A percentile compares a stretch with the other conserved stretches of the same genome.
phyloP scores from a whole-genome alignment of 2,888 invertebrate species.

The Campoplex nolae region DNA sequence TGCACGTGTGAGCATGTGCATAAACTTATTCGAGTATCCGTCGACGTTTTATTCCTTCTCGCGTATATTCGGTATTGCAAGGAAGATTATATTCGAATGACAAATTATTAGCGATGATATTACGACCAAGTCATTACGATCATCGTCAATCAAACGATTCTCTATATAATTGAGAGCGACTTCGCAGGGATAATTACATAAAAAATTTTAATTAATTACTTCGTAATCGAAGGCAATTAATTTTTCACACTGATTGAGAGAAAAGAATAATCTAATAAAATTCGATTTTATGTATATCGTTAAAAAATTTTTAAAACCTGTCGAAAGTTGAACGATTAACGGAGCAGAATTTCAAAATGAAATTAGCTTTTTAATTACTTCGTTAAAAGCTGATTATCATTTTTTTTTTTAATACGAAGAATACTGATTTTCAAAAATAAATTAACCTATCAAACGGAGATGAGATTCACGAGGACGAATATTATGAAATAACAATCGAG shows the following conservation, averaged over 20 bases:
- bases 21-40: constrained; percentile 1
- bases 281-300: neutral
- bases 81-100: constrained; percentile 14
- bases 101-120: constrained; percentile 4
- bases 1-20: constrained; percentile 8
- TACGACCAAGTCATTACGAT: neutral
- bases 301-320: neutral
- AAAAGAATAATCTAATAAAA: neutral
- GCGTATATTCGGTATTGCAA: neutral
- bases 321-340: neutral
- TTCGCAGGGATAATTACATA: neutral
- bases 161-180: neutral
- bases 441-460: neutral
- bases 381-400: neutral
- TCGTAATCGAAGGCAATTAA: neutral
- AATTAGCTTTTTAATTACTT: neutral
- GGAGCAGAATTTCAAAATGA: neutral
- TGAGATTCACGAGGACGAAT: neutral
- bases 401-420: neutral
- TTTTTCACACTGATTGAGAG: neutral
- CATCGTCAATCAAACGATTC: neutral
- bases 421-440: neutral
- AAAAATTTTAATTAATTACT: neutral
- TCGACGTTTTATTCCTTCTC: neutral
- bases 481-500: neutral